A percentile compares a stretch with the other conserved stretches of the same genome.
Conservation (phyloP, 2,888 invertebrate genomes). For the Cacoxenus indagator region DNA sequence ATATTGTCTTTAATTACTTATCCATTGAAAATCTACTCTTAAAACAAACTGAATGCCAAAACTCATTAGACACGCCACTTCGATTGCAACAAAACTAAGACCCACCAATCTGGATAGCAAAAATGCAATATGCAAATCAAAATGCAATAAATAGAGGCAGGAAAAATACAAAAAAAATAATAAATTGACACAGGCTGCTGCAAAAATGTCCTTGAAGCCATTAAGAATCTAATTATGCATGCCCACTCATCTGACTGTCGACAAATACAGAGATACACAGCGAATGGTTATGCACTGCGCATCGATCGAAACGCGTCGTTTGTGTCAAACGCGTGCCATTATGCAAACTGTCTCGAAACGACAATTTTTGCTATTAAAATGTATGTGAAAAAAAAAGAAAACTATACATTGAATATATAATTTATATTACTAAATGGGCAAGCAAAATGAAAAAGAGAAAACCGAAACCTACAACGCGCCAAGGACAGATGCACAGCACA, state of each 20-base stretch:
- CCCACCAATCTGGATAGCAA: neutral
- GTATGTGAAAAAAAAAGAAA: too few species aligned
- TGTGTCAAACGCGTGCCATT: slow-evolving; percentile 30
- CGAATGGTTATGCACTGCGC: slow-evolving; percentile 10
- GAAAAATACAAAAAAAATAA: neutral
- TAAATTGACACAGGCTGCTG: slow-evolving; percentile 12
- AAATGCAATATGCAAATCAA: slow-evolving; percentile 43
- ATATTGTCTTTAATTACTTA: too few species aligned
- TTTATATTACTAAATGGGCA: too few species aligned
- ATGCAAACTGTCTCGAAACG: slow-evolving; percentile 43
- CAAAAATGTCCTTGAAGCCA: slow-evolving; percentile 51
- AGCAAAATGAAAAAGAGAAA: slow-evolving; percentile 5
- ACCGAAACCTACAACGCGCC: slow-evolving; percentile 32
- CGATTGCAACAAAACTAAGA: slow-evolving; percentile 26
- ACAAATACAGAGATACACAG: slow-evolving; percentile 37
- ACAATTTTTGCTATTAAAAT: slow-evolving; percentile 58
- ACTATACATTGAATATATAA: too few species aligned
- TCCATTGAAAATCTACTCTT: too few species aligned
- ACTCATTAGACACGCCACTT: slow-evolving; percentile 16
- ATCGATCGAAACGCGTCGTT: slow-evolving; percentile 5
- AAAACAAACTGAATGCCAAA: too few species aligned
- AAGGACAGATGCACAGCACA: slow-evolving; percentile 12
- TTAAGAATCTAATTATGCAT: slow-evolving; percentile 58
- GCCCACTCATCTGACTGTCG: slow-evolving; percentile 52
- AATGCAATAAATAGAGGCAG: neutral